Evolutionary conservation across 2,888 invertebrate species (phyloP).

Genomic region (Drosophila mimetica): DNA sequence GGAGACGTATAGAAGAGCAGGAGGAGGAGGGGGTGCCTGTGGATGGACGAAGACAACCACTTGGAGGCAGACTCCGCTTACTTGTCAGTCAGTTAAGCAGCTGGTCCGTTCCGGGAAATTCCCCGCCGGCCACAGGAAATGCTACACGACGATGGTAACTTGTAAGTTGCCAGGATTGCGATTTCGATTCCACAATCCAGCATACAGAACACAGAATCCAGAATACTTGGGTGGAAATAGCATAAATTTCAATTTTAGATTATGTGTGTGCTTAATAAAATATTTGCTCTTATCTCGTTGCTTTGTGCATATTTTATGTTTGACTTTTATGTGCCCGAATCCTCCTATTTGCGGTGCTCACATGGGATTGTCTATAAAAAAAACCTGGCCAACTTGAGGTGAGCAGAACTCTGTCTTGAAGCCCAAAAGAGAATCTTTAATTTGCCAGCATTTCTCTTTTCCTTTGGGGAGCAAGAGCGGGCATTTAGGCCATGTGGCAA

Average conservation of each 20-base stretch:
- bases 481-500: constrained; percentile 43
- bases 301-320: constrained; percentile 34
- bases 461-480: constrained; percentile 3
- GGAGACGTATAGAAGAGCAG: background rate
- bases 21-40: background rate
- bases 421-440: constrained; percentile 25
- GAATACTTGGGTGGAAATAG: constrained; percentile 42
- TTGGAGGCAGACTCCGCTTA: constrained; percentile 41
- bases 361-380: constrained; percentile 6
- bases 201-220: too few relatives aligned
- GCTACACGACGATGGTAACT: constrained; percentile 64
- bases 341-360: constrained; percentile 12
- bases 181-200: background rate
- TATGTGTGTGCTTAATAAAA: constrained; percentile 70
- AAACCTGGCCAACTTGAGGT: background rate
- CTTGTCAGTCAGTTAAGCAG: constrained; percentile 72
- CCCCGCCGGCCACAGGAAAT: constrained; percentile 69
- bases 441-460: background rate
- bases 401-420: constrained; percentile 1
- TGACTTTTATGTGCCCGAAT: constrained; percentile 37
- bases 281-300: constrained; percentile 55
- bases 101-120: constrained; percentile 58
- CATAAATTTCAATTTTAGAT: constrained; percentile 77
- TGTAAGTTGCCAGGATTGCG: constrained; percentile 63
- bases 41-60: constrained; percentile 12